Evolutionary conservation across 2,113 vertebrate species (phyloP), one percentile per base, ranked within the genome.

Genomic region (Pollachius pollachius): DNA sequence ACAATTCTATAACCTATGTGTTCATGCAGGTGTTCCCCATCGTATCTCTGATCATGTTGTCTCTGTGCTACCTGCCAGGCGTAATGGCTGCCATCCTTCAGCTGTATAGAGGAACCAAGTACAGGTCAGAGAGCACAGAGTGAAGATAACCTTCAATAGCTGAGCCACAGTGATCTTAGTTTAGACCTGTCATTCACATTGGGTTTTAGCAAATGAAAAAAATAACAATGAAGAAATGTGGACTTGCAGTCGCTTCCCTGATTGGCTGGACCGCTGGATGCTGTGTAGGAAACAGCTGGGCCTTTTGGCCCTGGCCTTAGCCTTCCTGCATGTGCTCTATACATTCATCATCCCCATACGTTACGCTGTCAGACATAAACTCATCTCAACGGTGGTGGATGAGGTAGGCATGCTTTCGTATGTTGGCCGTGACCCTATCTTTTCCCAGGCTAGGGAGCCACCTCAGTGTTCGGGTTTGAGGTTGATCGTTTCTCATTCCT

Each of bases 251-350:
- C 94, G 92, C 37, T 99, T 99, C 74, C 96, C 96, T 56, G 63
- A 92, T 73, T 98, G 97, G 96, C 85, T 99, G 67, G 95, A 98
- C 84, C 93, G 86, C 18, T 99, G 97, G 97, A 96, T 99, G 96
- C 88, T 97, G 30, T 97, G 96, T 71, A 94, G 97, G 78, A 99
- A 99, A 79, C 97, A 99, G 64, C 88, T 99, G 23, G 97, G 97
- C 59, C 88, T 99, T 62, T 12, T 96, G 30, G 95, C 96, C 0
- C 89, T 99, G 63, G 94, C 91, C 18, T 94, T 95, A 59, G 96
- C 95, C 69, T 95, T 85, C 69, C 90, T 99, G 8, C 97, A 99
- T 0, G 95, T 86, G 64, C 52, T 99, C 65, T 99, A 96, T 83
- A 95, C 94, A 0, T 89, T 98, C 1, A 75, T 95, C 70, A 92